These are phyloP conservation scores for Sesia apiformis DNA, from an alignment of 2,888 invertebrate species.

Conservation along the genomic window DNA sequence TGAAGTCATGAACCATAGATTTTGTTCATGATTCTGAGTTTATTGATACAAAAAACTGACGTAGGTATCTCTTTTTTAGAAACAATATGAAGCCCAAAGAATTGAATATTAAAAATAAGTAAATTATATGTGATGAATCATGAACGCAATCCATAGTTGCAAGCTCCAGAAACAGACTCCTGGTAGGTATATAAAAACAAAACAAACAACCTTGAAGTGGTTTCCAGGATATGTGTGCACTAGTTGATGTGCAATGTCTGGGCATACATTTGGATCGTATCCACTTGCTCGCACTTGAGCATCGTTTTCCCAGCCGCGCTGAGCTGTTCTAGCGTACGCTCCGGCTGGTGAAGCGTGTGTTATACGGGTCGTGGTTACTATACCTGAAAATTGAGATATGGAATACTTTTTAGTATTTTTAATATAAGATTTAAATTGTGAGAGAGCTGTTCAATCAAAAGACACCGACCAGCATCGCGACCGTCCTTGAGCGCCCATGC, in stretches of 20 bases:
- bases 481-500: constrained; percentile 76
- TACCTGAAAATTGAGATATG: constrained; percentile 35
- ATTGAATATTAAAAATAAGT: no score
- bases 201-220: constrained; percentile 73
- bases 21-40: no score
- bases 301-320: constrained; percentile 84
- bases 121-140: no score
- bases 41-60: no score
- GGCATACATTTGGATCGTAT: constrained; percentile 43
- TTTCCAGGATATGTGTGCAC: constrained; percentile 77
- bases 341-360: constrained; percentile 87
- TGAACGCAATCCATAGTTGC: no score
- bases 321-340: constrained; percentile 78
- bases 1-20: no score
- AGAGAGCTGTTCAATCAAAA: neutral
- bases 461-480: constrained; percentile 35
- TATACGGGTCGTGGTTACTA: constrained; percentile 85
- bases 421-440: neutral
- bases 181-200: neutral
- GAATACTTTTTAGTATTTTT: no score
- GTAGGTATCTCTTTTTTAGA: no score
- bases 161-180: no score
- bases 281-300: constrained; percentile 49
- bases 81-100: no score
- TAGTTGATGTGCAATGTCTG: constrained; percentile 82